A percentile compares a stretch with the other conserved stretches of the same genome.
Conservation (phyloP, 1,140 invertebrate species). For the Anastrepha obliqua region DNA sequence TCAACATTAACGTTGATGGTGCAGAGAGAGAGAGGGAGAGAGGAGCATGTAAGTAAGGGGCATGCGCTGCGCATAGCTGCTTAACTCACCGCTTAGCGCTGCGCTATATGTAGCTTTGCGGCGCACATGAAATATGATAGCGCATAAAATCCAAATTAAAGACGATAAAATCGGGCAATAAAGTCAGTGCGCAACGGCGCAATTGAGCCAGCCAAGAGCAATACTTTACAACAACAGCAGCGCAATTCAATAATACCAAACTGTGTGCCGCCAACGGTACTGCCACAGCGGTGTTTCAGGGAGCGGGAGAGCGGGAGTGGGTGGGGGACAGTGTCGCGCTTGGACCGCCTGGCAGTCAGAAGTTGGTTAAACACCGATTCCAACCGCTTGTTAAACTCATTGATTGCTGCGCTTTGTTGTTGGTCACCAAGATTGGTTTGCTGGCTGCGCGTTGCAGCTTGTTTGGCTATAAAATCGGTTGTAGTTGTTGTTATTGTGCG, state of each 20-base stretch:
- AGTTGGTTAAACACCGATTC: neutral
- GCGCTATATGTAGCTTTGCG: neutral
- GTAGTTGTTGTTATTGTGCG: neutral
- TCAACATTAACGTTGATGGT: neutral
- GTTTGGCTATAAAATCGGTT: neutral
- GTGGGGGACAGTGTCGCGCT: neutral
- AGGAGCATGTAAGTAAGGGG: neutral
- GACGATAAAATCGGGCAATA: slow-evolving; percentile 57
- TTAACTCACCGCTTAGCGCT: neutral
- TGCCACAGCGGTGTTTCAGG: neutral
- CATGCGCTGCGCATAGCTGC: neutral
- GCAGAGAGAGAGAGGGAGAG: too few relatives aligned
- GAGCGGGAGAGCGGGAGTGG: neutral
- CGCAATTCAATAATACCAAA: slow-evolving; percentile 13
- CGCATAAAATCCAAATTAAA: slow-evolving; percentile 60
- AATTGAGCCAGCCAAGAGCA: neutral
- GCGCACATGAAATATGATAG: slow-evolving; percentile 58
- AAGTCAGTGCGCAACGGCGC: slow-evolving; percentile 33
- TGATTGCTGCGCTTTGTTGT: slow-evolving; percentile 23
- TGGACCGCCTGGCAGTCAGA: neutral
- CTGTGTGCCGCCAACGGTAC: neutral
- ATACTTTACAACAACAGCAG: neutral
- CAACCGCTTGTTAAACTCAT: neutral
- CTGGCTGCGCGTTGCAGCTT: neutral
- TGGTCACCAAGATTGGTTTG: neutral